Percentiles rank a stretch among this genome's conserved stretches.
Evolutionary conservation across 1,140 invertebrate species (phyloP).

Genomic region (Drosophila lacertosa): DNA sequence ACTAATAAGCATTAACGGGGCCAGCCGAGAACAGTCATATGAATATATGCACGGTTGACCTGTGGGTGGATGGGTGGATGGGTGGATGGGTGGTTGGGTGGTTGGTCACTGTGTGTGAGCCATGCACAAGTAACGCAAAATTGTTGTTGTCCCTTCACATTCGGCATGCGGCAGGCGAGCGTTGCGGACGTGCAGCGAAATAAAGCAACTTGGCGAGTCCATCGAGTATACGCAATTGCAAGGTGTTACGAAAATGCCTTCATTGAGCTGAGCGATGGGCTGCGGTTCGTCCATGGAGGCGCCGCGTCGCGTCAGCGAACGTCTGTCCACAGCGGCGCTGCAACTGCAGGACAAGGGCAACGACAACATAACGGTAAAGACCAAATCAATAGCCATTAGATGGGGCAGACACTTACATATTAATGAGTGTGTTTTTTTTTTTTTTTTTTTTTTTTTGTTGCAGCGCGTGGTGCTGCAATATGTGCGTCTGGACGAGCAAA

Average conservation of each 20-base stretch:
- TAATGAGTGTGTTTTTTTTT: too few species aligned
- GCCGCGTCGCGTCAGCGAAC: constrained; percentile 51
- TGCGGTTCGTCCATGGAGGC: constrained; percentile 80
- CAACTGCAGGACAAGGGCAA: constrained; percentile 54
- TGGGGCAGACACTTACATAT: too few species aligned
- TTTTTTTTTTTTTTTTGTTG: too few species aligned
- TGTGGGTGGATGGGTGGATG: background rate
- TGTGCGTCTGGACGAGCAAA: constrained; percentile 74
- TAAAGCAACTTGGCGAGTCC: background rate
- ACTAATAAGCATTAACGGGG: constrained; percentile 42
- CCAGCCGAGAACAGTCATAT: constrained; percentile 22
- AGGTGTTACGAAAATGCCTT: constrained; percentile 54
- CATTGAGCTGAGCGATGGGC: constrained; percentile 64
- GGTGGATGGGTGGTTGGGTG: background rate
- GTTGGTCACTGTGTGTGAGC: constrained; percentile 13
- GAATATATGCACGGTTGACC: constrained; percentile 16
- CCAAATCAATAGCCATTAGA: constrained; percentile 47
- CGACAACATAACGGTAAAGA: constrained; percentile 49
- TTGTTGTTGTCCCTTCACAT: constrained; percentile 57
- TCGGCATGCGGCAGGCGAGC: constrained; percentile 62
- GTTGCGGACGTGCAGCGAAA: constrained; percentile 32
- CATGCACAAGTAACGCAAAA: constrained; percentile 54
- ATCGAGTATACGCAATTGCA: constrained; percentile 6
- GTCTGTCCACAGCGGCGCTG: constrained; percentile 36
- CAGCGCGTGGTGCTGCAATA: constrained; percentile 67